phyloP scores from a whole-genome alignment of 2,113 vertebrate species.

The Mirounga angustirostris region DNA sequence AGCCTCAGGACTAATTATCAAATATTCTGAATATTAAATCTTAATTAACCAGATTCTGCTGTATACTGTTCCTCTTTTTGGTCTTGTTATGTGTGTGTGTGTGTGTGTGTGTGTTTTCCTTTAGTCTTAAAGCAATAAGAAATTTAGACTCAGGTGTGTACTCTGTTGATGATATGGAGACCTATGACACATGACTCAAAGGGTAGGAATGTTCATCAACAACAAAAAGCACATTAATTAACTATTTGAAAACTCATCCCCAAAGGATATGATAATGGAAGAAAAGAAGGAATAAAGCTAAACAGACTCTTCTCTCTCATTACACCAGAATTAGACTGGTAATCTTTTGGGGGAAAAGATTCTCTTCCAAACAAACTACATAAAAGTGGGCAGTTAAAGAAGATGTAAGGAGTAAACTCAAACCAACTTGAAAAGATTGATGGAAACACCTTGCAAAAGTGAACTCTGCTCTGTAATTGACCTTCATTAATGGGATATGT shows the following conservation, averaged over 20 bases:
- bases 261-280: background rate
- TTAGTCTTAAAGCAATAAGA: background rate
- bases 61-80: background rate
- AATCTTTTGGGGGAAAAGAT: background rate
- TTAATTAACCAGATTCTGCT: background rate
- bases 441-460: background rate
- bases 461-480: background rate
- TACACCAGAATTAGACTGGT: background rate
- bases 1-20: background rate
- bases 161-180: background rate
- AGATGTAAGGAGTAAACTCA: background rate
- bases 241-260: constrained; percentile 37
- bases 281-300: background rate
- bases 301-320: background rate
- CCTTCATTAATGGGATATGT: background rate
- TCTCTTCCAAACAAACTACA: background rate
- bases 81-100: background rate
- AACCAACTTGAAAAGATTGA: background rate
- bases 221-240: constrained; percentile 25
- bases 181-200: background rate
- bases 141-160: background rate
- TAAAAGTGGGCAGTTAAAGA: background rate
- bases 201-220: background rate
- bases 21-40: constrained; percentile 39
- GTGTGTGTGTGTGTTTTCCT: background rate